These are phyloP conservation scores for Bostrychus sinensis DNA, from an alignment of 2,113 vertebrate species.

Conservation along the genomic window DNA sequence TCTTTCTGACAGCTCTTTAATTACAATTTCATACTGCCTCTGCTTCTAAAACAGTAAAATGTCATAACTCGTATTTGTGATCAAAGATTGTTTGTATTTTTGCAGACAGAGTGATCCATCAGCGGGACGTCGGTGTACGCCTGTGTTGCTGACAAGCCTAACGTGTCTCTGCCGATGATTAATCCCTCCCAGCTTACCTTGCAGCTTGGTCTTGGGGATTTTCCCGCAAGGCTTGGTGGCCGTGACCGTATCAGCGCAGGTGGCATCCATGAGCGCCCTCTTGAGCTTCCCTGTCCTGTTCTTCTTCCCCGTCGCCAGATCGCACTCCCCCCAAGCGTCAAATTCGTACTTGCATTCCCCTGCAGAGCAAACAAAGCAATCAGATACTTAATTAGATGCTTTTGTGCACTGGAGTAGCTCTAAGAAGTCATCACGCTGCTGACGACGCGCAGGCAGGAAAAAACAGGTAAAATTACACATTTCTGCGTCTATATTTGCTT, in stretches of 20 bases:
- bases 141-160: not conserved
- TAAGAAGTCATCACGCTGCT: not conserved
- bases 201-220: slow-evolving; percentile 90
- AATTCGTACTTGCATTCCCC: slow-evolving; percentile 98
- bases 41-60: slow-evolving; percentile 7
- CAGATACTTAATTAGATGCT: slow-evolving; percentile 30
- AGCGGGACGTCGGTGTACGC: not conserved
- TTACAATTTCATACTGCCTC: not conserved
- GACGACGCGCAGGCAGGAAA: slow-evolving; percentile 22
- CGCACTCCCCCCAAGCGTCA: slow-evolving; percentile 96
- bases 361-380: slow-evolving; percentile 53
- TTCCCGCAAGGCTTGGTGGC: slow-evolving; percentile 95
- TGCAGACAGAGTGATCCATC: slow-evolving; percentile 20
- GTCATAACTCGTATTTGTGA: not conserved
- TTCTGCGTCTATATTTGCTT: slow-evolving; percentile 20
- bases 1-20: slow-evolving; percentile 4
- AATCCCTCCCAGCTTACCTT: slow-evolving; percentile 80
- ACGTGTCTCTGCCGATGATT: slow-evolving; percentile 17
- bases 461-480: slow-evolving; percentile 31
- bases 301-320: slow-evolving; percentile 89
- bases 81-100: not conserved
- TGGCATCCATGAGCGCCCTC: slow-evolving; percentile 91
- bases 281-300: slow-evolving; percentile 91
- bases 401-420: slow-evolving; percentile 24
- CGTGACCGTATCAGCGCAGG: slow-evolving; percentile 89